Conservation (phyloP, 2,113 vertebrate genomes). For the Forbesichthys papilliferus region DNA sequence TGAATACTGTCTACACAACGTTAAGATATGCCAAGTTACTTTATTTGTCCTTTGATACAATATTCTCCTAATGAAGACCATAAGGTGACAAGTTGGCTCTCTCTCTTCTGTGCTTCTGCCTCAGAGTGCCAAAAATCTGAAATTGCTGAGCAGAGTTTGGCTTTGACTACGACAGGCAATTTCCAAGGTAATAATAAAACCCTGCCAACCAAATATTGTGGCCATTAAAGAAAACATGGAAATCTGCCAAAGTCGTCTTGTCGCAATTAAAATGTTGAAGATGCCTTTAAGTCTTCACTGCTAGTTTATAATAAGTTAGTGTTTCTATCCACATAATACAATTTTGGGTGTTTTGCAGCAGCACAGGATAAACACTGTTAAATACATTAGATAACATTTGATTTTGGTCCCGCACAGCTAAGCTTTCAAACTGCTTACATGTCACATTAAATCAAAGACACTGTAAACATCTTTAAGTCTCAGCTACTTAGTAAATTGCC, state of each 20-base stretch:
- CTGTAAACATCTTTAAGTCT: too few relatives aligned
- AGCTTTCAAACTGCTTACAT: too few relatives aligned
- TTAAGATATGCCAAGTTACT: constrained; percentile 22
- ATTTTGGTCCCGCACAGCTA: too few relatives aligned
- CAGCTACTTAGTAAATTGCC: too few relatives aligned
- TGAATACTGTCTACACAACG: constrained; percentile 2
- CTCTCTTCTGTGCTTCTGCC: constrained; percentile 13
- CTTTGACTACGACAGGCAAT: constrained; percentile 1
- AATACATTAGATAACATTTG: too few relatives aligned
- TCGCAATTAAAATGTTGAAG: constrained; percentile 15
- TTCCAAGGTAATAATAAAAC: constrained; percentile 23
- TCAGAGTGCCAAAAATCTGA: not conserved
- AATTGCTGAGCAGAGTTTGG: constrained; percentile 19
- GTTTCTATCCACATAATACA: not conserved
- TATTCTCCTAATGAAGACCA: constrained; percentile 36
- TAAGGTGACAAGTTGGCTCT: constrained; percentile 22
- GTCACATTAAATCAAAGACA: too few relatives aligned
- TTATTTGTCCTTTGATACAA: constrained; percentile 22
- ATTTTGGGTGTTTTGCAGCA: too few relatives aligned
- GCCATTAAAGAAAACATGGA: constrained; percentile 18
- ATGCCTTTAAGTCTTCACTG: constrained; percentile 14
- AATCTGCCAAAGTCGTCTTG: constrained; percentile 19
- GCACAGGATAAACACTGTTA: too few relatives aligned
- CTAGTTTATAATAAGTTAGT: not conserved
- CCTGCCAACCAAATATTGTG: constrained; percentile 18